Base-by-base conservation (phyloP, 2,888 invertebrate genomes). In the Aplocera efformata region DNA sequence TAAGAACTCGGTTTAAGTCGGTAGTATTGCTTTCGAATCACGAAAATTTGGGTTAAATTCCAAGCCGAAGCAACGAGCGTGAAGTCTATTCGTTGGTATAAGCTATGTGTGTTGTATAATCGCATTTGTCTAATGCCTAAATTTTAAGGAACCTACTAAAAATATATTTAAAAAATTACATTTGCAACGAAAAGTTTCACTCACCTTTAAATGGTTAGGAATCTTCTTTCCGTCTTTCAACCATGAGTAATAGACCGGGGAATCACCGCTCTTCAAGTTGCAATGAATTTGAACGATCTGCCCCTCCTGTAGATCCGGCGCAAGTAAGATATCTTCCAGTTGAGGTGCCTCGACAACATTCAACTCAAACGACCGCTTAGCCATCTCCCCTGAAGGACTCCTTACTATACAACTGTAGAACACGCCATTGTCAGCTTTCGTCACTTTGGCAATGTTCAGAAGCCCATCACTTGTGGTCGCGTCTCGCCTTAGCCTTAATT, bases 221-320 rank as follows among this genome's bases (percentile, higher is more conserved):
- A 93, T 91, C 44, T 91, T 90, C 67, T 89, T 89, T 30, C 90
- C 91, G 70, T 93, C 92, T 62, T 93, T 93, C 61, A 91, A 81
- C 93, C 93, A 93, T 6, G 91, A 90, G 58, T 92, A 93, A 74
- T 92, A 92, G 32, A 93, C 91, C 2, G 93, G 93, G 49, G 92
- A 91, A 70, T 93, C 93, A 7, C 93, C 93, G 39, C 91, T 90
- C 56, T 93, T 94, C 39, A 95, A 90, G 57, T 93, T 93, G 71
- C 95, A 95, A 43, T 96, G 93, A 53, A 96, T 94, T 74, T 96
- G 93, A 41, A 95, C 94, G 56, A 96, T 90, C 69, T 96, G 93
- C 30, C 95, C 94, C 85, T 96, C 93, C 79, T 94, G 94, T 9
- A 95, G 88, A 71, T 94, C 94, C 43, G 92, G 89, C 0, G 95